These are phyloP conservation scores for Phaedon cochleariae DNA, from an alignment of 2,888 invertebrate species.

Conservation along the genomic window DNA sequence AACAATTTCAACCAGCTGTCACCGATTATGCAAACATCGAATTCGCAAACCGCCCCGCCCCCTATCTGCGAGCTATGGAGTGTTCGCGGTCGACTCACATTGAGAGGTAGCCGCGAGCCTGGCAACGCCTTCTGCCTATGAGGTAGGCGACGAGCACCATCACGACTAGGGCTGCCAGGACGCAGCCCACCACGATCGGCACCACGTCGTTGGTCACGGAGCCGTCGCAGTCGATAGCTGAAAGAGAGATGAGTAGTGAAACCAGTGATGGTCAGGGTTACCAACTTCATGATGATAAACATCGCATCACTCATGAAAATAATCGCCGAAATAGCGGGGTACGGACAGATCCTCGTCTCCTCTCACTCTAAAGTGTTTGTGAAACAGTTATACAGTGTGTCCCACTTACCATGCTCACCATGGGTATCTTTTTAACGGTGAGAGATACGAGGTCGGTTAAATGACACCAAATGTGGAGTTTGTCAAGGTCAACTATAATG, in stretches of 20 bases:
- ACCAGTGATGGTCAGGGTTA: no score
- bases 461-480: no score
- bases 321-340: no score
- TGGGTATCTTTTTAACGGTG: no score
- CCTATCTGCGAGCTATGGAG: slow-evolving; percentile 45
- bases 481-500: no score
- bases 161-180: slow-evolving; percentile 87
- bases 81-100: slow-evolving; percentile 70
- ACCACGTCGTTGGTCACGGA: slow-evolving; percentile 87
- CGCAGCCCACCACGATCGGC: slow-evolving; percentile 96
- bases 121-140: slow-evolving; percentile 86
- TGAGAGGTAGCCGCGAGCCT: slow-evolving; percentile 86
- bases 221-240: slow-evolving; percentile 78
- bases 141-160: slow-evolving; percentile 93
- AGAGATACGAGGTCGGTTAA: no score
- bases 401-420: no score
- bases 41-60: slow-evolving; percentile 18
- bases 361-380: no score
- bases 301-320: no score
- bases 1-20: neutral
- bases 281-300: no score
- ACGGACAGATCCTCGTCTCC: no score
- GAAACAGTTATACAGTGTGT: no score
- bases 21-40: neutral
- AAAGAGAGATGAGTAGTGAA: slow-evolving; percentile 45